Evolutionary conservation across 2,888 invertebrate genomes (phyloP).

Genomic region (Hirtodrosophila duncani): DNA sequence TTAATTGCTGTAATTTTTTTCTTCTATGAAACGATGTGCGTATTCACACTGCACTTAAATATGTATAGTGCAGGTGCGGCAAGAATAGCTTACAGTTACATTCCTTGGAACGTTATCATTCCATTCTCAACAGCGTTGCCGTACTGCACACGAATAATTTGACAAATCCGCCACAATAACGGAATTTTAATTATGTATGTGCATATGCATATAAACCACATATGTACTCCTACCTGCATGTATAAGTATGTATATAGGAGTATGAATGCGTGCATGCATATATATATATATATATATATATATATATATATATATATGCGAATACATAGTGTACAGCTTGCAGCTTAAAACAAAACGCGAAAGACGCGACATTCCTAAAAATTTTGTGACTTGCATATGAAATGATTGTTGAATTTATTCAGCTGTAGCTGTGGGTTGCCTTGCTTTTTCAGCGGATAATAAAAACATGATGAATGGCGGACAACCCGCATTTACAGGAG

Average conservation of each 20-base stretch:
- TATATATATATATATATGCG: background rate
- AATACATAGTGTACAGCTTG: conserved; percentile 1
- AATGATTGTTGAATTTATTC: background rate
- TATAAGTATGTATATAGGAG: too few relatives aligned
- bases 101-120: too few relatives aligned
- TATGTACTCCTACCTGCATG: too few relatives aligned
- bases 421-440: background rate
- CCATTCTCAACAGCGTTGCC: conserved; percentile 41
- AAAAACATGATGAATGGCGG: conserved; percentile 51
- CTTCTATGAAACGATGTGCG: conserved; percentile 10
- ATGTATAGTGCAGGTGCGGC: background rate
- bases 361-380: background rate
- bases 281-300: background rate
- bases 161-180: too few relatives aligned
- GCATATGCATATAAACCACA: too few relatives aligned
- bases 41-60: background rate
- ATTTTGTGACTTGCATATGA: conserved; percentile 31
- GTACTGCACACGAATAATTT: too few relatives aligned
- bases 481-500: conserved; percentile 13
- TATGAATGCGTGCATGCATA: background rate
- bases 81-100: conserved; percentile 34
- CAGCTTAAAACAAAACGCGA: conserved; percentile 29
- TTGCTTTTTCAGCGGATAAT: conserved; percentile 42
- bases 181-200: too few relatives aligned
- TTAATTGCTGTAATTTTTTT: conserved; percentile 37